A percentile compares a stretch with the other conserved stretches of the same genome.
Evolutionary conservation across 2,888 invertebrate species (phyloP).

Genomic region (Andricus quercusramuli): DNA sequence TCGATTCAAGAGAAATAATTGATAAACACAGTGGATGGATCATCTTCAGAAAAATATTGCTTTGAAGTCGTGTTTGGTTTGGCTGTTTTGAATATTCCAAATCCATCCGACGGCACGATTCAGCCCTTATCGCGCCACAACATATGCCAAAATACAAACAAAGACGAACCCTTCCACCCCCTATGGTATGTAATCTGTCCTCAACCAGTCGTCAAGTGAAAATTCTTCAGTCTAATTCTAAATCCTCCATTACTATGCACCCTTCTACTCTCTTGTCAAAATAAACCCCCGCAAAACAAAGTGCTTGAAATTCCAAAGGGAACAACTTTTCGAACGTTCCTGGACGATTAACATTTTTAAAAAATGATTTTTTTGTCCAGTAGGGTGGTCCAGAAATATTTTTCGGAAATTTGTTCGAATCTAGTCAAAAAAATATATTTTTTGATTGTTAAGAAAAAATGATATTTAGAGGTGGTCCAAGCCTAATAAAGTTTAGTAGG

Average conservation of each 20-base stretch:
- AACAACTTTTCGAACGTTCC: constrained; percentile 39
- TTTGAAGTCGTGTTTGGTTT: constrained; percentile 49
- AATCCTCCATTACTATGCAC: constrained; percentile 77
- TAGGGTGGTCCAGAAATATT: too few species aligned
- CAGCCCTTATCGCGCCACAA: constrained; percentile 66
- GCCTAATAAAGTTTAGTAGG: too few species aligned
- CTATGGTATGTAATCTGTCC: constrained; percentile 77
- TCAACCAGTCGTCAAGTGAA: constrained; percentile 69
- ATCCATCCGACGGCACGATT: constrained; percentile 53
- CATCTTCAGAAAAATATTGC: constrained; percentile 30
- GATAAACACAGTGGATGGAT: not conserved
- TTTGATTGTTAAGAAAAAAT: too few species aligned
- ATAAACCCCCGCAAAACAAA: not conserved
- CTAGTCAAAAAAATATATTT: too few species aligned
- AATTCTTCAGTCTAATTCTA: constrained; percentile 70
- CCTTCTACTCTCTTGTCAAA: constrained; percentile 58
- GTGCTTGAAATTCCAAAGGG: not conserved
- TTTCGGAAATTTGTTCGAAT: too few species aligned
- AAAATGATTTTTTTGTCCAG: too few species aligned
- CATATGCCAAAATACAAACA: constrained; percentile 68
- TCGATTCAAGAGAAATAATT: too few species aligned
- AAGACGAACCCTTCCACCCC: constrained; percentile 69
- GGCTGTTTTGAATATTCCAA: constrained; percentile 53
- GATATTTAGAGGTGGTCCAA: too few species aligned
- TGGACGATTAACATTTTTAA: not conserved